Evolutionary conservation across 2,797 vertebrate species (phyloP), one percentile per base, ranked within the genome.

Genomic region (Thaleichthys pacificus): DNA sequence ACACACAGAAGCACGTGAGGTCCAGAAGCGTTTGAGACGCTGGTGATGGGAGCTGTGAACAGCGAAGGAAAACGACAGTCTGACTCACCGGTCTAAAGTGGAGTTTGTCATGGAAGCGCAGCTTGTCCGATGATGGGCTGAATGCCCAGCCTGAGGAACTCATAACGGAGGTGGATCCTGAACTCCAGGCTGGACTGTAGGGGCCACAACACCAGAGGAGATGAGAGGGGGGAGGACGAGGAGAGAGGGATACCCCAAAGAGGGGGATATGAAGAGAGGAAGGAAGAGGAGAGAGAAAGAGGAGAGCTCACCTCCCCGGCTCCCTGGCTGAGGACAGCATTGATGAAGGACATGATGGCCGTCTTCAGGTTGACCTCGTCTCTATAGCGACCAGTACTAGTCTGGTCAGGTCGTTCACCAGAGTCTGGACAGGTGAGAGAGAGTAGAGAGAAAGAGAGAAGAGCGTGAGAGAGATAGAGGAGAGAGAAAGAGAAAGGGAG

Each of bases 291-390:
- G 3, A 15, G 35, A 47, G n/a, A 21, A 49, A 26, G 15, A 30
- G 47, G 15, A 56, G 24, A 17, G 49, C 66, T 94, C 87, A 99
- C 98, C 96, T 97, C 96, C 78, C 96, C 98, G 2, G 97, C 95
- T 1, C 97, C 98, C 90, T 99, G 97, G 84, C 97, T 99, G 74
- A 99, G 93, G 79, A 99, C 96, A 0, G 98, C 98, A 0, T 99
- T 99, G 83, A 99, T 99, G 88, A 99, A 99, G 80, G 97, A 99
- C 98, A 99, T 99, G 90, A 99, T 98, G 78, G 98, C 97, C 1
- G 97, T 99, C 91, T 99, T 99, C 79, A 99, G 93, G 91, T 89
- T 99, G 89, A 99, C 98, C 93, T 99, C 98, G 24, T 99, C 97
- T 51, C 96, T 93, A 90, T 99, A 99, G 66, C 97, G 90, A 4